Percentiles rank a stretch among this genome's conserved stretches.
Conservation (phyloP, 2,113 vertebrate genomes). For the Formicarius rufipectus region DNA sequence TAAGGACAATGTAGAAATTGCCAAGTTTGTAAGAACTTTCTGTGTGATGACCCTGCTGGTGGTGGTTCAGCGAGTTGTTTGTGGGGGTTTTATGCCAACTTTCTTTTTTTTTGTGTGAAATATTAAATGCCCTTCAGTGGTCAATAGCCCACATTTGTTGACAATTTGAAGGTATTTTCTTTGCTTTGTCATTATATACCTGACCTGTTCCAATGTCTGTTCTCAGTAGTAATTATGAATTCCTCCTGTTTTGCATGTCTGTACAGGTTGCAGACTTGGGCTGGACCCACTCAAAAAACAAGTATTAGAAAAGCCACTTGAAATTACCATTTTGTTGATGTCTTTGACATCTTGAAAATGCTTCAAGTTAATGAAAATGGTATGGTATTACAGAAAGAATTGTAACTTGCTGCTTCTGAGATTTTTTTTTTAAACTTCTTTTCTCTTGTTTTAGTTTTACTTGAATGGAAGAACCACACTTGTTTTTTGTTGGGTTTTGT, state of each 20-base stretch:
- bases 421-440: constrained; percentile 38
- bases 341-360: constrained; percentile 62
- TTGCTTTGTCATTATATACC: constrained; percentile 71
- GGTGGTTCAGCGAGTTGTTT: neutral
- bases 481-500: too few relatives aligned
- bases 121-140: constrained; percentile 35
- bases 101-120: constrained; percentile 43
- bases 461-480: constrained; percentile 73
- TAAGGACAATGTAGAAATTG: constrained; percentile 37
- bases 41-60: neutral
- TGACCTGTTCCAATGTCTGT: constrained; percentile 46
- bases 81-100: neutral
- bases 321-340: constrained; percentile 44
- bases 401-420: constrained; percentile 68
- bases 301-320: constrained; percentile 63
- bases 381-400: constrained; percentile 64
- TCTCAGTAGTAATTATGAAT: constrained; percentile 25
- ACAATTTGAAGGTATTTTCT: constrained; percentile 50
- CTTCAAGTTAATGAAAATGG: constrained; percentile 67
- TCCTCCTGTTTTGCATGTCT: constrained; percentile 68
- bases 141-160: constrained; percentile 61
- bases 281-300: constrained; percentile 77
- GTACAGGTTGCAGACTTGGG: constrained; percentile 83
- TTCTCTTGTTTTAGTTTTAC: constrained; percentile 70
- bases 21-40: neutral